A percentile compares a stretch with the other conserved stretches of the same genome.
Conservation (phyloP, 2,888 invertebrate genomes). For the Erebia ligea region DNA sequence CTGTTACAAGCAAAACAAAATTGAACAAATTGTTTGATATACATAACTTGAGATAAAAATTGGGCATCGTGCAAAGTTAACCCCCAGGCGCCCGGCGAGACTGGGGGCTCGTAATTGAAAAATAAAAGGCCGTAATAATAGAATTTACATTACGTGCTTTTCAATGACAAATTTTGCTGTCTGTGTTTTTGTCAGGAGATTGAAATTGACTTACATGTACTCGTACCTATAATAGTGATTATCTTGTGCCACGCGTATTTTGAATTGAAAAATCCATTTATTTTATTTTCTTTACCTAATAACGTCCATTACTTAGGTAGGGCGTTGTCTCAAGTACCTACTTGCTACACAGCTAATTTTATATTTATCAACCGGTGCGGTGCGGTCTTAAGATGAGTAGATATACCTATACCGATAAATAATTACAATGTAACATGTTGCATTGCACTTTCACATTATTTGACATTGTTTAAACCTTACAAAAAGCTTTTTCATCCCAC, state of each 20-base stretch:
- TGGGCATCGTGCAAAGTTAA: slow-evolving; percentile 58
- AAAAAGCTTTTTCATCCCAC: too few species aligned
- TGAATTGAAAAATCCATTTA: neutral
- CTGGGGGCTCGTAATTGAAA: slow-evolving; percentile 79
- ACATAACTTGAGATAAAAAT: slow-evolving; percentile 40
- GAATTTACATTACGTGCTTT: slow-evolving; percentile 81
- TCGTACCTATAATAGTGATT: slow-evolving; percentile 1
- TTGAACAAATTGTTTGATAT: slow-evolving; percentile 29
- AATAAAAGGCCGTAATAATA: slow-evolving; percentile 83
- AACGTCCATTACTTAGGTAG: neutral
- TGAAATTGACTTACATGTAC: slow-evolving; percentile 60
- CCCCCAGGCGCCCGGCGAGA: slow-evolving; percentile 70
- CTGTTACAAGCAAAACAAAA: slow-evolving; percentile 11
- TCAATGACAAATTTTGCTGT: slow-evolving; percentile 77
- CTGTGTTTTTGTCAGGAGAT: slow-evolving; percentile 77
- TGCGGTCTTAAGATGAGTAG: too few species aligned
- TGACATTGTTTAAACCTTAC: too few species aligned
- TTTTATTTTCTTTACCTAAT: neutral
- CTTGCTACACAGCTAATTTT: too few species aligned
- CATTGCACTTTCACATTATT: too few species aligned
- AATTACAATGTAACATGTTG: too few species aligned
- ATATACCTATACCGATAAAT: too few species aligned
- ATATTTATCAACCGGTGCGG: too few species aligned
- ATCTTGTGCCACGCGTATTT: neutral
- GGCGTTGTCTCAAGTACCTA: neutral